These are phyloP conservation scores for Dusona sp. DNA, from an alignment of 2,888 invertebrate genomes.

Conservation along the genomic window DNA sequence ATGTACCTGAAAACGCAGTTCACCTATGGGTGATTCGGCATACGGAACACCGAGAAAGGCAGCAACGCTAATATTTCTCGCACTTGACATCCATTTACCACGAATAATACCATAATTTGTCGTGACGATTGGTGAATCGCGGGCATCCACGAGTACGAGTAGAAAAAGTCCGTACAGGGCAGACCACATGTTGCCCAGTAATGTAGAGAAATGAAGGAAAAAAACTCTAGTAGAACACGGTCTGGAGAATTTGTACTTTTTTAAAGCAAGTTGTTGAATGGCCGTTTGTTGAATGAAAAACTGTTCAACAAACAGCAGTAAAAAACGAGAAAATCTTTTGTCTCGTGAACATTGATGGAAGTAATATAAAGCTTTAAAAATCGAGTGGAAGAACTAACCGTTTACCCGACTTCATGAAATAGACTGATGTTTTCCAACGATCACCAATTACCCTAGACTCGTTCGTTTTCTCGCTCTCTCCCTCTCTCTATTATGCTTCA, in stretches of 20 bases:
- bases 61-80: conserved; percentile 69
- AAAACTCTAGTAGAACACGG: background rate
- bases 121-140: conserved; percentile 60
- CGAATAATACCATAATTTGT: conserved; percentile 76
- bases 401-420: conserved; percentile 50
- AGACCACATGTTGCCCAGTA: conserved; percentile 57
- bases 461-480: conserved; percentile 32
- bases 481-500: conserved; percentile 25
- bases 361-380: background rate
- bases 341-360: background rate
- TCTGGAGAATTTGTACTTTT: background rate
- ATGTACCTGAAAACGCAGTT: conserved; percentile 79
- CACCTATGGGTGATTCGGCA: conserved; percentile 78
- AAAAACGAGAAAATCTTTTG: background rate
- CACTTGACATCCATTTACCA: conserved; percentile 75
- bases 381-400: conserved; percentile 13
- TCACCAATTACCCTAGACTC: conserved; percentile 59
- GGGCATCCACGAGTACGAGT: conserved; percentile 50
- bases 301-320: background rate
- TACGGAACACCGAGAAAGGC: conserved; percentile 81
- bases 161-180: conserved; percentile 53
- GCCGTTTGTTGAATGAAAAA: background rate
- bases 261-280: no score
- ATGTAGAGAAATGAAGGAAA: background rate
- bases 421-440: conserved; percentile 58